Evolutionary conservation across 1,140 invertebrate species (phyloP).

Genomic region (Bombyx mori): ASM3026992v2 NC_085119.1:6747501-6748000

Average conservation of each 20-base stretch:
- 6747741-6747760: too few relatives aligned
- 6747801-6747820: too few relatives aligned
- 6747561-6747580: constrained; percentile 87
- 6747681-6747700: neutral
- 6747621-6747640: constrained; percentile 90
- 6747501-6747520: constrained; percentile 93
- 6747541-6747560: constrained; percentile 87
- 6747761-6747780: too few relatives aligned
- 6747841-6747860: too few relatives aligned
- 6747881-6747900: too few relatives aligned
- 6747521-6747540: constrained; percentile 94
- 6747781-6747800: too few relatives aligned
- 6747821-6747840: too few relatives aligned
- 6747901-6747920: too few relatives aligned
- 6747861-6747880: too few relatives aligned
- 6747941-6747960: constrained; percentile 78
- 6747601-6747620: constrained; percentile 87
- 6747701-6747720: too few relatives aligned
- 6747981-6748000: constrained; percentile 93
- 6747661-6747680: constrained; percentile 7
- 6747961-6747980: constrained; percentile 92
- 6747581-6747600: constrained; percentile 93
- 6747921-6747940: neutral
- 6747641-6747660: constrained; percentile 90
- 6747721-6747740: too few relatives aligned